Evolutionary conservation across 2,888 invertebrate species (phyloP).

Genomic region (Macrosoma leucophasiata): DNA sequence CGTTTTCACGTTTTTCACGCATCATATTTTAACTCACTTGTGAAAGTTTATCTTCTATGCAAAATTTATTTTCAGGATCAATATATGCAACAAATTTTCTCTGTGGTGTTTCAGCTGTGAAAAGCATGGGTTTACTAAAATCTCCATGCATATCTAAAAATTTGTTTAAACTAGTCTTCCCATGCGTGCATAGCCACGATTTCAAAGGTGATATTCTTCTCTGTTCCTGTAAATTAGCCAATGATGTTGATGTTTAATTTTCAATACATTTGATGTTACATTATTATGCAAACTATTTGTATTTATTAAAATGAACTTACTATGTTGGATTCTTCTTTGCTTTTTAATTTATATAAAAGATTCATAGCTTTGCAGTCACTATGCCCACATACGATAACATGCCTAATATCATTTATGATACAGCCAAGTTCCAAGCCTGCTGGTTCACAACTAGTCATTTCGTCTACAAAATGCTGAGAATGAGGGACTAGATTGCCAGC

Average conservation of each 20-base stretch:
- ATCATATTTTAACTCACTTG: slow-evolving; percentile 77
- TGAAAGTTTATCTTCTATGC: slow-evolving; percentile 93
- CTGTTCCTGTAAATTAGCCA: slow-evolving; percentile 73
- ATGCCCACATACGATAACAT: slow-evolving; percentile 97
- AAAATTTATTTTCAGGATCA: slow-evolving; percentile 93
- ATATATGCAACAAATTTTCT: slow-evolving; percentile 95
- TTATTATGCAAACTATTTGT: not conserved
- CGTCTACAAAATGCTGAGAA: slow-evolving; percentile 89
- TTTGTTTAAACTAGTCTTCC: slow-evolving; percentile 85
- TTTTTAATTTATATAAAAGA: slow-evolving; percentile 87
- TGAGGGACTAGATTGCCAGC: slow-evolving; percentile 97
- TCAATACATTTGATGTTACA: not conserved
- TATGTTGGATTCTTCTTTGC: slow-evolving; percentile 81
- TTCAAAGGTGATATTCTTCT: slow-evolving; percentile 90
- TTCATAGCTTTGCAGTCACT: slow-evolving; percentile 99
- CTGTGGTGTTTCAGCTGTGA: slow-evolving; percentile 90
- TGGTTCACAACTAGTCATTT: slow-evolving; percentile 94
- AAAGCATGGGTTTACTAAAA: slow-evolving; percentile 84
- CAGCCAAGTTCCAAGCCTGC: slow-evolving; percentile 97
- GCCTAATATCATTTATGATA: slow-evolving; percentile 91
- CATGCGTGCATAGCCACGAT: slow-evolving; percentile 94
- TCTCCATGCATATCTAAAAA: slow-evolving; percentile 82
- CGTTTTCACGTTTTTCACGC: too few species aligned
- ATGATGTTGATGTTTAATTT: not conserved
- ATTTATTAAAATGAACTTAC: slow-evolving; percentile 36